Conservation (phyloP, 2,888 invertebrate species). For the Nycteola revayana region DNA sequence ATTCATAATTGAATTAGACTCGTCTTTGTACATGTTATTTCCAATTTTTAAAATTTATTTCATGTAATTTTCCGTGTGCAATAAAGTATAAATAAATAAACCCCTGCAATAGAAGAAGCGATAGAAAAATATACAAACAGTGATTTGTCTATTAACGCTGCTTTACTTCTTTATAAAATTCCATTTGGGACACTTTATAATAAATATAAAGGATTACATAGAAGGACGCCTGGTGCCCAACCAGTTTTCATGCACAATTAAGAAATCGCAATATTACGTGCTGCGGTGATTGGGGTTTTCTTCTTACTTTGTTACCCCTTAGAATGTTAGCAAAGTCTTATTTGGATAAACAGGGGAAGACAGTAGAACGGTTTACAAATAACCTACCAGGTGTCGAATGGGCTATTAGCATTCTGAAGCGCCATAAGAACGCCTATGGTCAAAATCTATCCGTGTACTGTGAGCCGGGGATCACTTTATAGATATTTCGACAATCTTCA, state of each 20-base stretch:
- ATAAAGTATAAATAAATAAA: too few relatives aligned
- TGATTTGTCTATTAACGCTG: constrained; percentile 13
- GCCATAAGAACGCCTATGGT: constrained; percentile 17
- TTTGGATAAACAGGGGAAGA: too few relatives aligned
- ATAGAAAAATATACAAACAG: constrained; percentile 13
- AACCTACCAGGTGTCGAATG: constrained; percentile 23
- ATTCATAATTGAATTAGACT: too few relatives aligned
- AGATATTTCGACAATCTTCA: constrained; percentile 6
- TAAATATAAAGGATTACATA: constrained; percentile 11
- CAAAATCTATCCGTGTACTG: constrained; percentile 4
- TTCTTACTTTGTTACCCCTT: constrained; percentile 9
- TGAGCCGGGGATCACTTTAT: constrained; percentile 6
- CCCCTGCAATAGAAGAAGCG: constrained; percentile 16
- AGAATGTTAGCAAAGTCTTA: constrained; percentile 13
- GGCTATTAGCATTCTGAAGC: constrained; percentile 19
- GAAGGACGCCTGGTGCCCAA: constrained; percentile 10
- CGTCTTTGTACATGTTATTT: too few relatives aligned
- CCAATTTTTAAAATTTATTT: too few relatives aligned
- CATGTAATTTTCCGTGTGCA: too few relatives aligned
- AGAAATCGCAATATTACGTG: constrained; percentile 5
- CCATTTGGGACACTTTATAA: constrained; percentile 9
- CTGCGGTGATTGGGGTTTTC: too few relatives aligned
- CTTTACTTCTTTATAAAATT: constrained; percentile 12
- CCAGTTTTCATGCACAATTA: constrained; percentile 7
- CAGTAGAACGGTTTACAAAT: too few relatives aligned